Conservation (phyloP, 2,113 vertebrate species). For the Gobiocypris rarus region DNA sequence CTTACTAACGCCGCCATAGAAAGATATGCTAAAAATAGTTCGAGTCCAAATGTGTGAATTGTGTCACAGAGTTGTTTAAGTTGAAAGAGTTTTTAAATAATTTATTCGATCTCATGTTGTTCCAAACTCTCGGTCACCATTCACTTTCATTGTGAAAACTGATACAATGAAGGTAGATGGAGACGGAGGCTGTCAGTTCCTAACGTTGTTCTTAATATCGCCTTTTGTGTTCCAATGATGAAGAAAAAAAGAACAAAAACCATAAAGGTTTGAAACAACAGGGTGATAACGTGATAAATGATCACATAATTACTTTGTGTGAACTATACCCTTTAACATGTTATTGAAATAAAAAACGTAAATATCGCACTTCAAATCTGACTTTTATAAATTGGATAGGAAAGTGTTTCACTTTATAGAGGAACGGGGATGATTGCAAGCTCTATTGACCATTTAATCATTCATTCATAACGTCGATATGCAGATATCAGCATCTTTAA, state of each 20-base stretch:
- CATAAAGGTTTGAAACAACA: background rate
- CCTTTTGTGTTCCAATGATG: background rate
- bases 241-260: too few species aligned
- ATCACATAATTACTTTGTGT: background rate
- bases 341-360: background rate
- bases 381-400: background rate
- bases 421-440: background rate
- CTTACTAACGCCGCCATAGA: too few species aligned
- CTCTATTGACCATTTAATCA: background rate
- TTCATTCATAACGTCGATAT: constrained; percentile 34
- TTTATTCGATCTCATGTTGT: background rate
- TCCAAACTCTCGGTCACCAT: background rate
- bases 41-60: too few species aligned
- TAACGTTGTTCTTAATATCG: background rate
- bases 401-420: background rate
- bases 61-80: background rate
- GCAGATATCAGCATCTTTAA: background rate
- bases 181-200: background rate
- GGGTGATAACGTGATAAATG: background rate
- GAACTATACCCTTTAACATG: background rate
- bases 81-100: background rate
- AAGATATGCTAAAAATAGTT: too few species aligned
- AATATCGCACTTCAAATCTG: background rate
- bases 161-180: background rate
- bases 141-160: background rate